Conservation (phyloP, 2,113 vertebrate species). For the Notothenia coriiceps region DNA sequence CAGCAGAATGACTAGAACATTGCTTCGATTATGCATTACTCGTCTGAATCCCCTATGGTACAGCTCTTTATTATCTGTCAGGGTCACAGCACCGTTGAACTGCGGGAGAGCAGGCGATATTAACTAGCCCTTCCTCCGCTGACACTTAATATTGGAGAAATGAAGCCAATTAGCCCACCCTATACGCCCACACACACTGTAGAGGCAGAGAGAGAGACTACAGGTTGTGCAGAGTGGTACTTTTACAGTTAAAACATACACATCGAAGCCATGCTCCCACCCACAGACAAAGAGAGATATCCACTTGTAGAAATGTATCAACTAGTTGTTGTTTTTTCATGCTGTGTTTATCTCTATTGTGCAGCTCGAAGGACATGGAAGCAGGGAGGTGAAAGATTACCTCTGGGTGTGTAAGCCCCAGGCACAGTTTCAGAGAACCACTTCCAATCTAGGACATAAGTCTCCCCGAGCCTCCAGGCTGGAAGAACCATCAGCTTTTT, state of each 20-base stretch:
- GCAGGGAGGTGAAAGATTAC: slow-evolving; percentile 42
- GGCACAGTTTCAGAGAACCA: slow-evolving; percentile 55
- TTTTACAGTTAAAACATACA: slow-evolving; percentile 14
- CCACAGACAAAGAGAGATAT: slow-evolving; percentile 22
- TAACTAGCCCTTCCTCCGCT: slow-evolving; percentile 41
- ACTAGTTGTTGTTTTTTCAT: slow-evolving; percentile 26
- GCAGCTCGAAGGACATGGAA: slow-evolving; percentile 17
- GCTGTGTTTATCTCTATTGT: slow-evolving; percentile 4
- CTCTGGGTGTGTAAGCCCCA: slow-evolving; percentile 50
- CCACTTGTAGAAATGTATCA: slow-evolving; percentile 7
- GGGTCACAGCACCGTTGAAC: slow-evolving; percentile 45
- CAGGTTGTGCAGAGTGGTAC: not conserved
- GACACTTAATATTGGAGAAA: slow-evolving; percentile 47
- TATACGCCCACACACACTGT: not conserved
- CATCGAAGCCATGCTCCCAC: slow-evolving; percentile 19
- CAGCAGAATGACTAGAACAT: slow-evolving; percentile 47
- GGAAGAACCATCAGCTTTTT: slow-evolving; percentile 42
- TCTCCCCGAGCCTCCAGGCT: slow-evolving; percentile 40
- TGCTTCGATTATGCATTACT: slow-evolving; percentile 64
- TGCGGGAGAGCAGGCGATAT: slow-evolving; percentile 36
- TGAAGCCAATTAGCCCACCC: slow-evolving; percentile 11
- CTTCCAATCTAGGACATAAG: slow-evolving; percentile 63
- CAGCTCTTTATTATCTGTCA: slow-evolving; percentile 73
- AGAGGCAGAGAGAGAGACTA: not conserved
- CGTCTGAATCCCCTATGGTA: slow-evolving; percentile 42